Evolutionary conservation across 1,140 invertebrate genomes (phyloP), one percentile per base, ranked within the genome.

Genomic region (Drosophila ambigua): DNA sequence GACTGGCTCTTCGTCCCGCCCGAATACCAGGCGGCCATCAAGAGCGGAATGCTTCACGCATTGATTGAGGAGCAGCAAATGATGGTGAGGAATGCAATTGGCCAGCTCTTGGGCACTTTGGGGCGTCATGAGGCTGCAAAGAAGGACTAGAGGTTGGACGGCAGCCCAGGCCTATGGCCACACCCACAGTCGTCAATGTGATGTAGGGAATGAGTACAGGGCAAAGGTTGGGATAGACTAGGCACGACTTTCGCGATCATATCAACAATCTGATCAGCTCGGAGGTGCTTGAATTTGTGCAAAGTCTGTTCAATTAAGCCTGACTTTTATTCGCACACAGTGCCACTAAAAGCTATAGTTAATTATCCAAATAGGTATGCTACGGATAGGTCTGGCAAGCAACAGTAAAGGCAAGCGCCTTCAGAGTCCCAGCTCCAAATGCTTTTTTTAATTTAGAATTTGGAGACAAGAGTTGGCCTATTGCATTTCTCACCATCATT

Each of bases 51-150:
- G 83, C 75, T 95, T 5, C 92, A 94, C 81, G 93, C 93, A 23
- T 81, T 96, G n/a, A 80, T 95, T 2, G 91, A 92, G 31, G 95
- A 96, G 87, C 92, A 92, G 60, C 94, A 95, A 61, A 94, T 94
- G 77, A 91, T 85, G 43, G 95, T 96, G 2, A 94, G 94, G 76
- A 95, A 94, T 89, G 88, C 94, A 3, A 94, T 95, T 63, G 94
- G 94, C 9, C 94, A 95, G 78, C 92, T 95, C 52, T 93, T 95
- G 72, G 96, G 95, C 15, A 93, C 94, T 2, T 92, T 96, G 55
- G 93, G 95, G 16, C 95, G 95, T 68, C 95, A 96, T 92, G 96
- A 97, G 91, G 92, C 69, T 26, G 73, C 96, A 53, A 93, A 94
- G 11, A 93, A 93, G 3, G 94, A 81, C 31, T 79, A 89, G 8